Conservation (phyloP, 2,113 vertebrate species). For the Phyllostomus discolor region DNA sequence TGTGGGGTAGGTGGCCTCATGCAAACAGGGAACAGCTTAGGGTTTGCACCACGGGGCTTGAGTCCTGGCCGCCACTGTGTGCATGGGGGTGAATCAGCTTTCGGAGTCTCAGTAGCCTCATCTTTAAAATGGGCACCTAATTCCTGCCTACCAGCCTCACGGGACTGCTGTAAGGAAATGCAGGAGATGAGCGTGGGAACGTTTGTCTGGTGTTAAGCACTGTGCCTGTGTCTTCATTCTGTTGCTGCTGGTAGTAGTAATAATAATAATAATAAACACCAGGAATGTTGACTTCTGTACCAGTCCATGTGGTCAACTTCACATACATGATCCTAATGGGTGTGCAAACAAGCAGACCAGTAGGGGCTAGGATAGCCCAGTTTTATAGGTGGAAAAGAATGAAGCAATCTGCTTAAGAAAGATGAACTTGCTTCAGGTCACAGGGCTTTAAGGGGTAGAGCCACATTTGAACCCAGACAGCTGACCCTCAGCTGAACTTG, state of each 20-base stretch:
- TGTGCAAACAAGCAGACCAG: background rate
- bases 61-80: background rate
- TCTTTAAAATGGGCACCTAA: background rate
- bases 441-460: background rate
- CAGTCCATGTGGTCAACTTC: background rate
- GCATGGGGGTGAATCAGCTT: background rate
- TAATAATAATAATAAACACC: background rate
- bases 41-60: background rate
- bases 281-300: background rate
- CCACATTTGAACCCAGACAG: background rate
- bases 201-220: background rate
- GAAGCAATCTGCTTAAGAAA: background rate
- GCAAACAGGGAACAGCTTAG: background rate
- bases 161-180: background rate
- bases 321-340: background rate
- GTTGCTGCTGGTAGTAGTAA: background rate
- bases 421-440: background rate
- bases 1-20: background rate
- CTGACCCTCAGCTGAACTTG: background rate
- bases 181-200: background rate
- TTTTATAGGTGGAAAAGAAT: background rate
- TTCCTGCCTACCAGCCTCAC: background rate
- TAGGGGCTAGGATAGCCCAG: background rate
- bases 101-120: background rate
- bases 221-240: background rate